phyloP scores from a whole-genome alignment of 2,113 vertebrate species.

The Heptranchias perlo region DNA sequence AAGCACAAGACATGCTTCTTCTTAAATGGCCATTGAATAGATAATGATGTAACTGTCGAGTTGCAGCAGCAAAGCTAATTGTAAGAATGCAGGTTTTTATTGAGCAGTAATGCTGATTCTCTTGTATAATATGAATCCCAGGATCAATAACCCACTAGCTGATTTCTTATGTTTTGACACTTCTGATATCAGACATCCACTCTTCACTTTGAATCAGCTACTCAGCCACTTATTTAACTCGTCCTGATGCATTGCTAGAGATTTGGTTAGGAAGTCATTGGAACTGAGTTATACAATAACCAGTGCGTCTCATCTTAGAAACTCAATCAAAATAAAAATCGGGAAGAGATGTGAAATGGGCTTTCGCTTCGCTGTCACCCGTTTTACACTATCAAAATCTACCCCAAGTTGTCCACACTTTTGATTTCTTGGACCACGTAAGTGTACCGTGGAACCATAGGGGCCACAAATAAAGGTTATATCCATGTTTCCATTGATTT shows the following conservation, averaged over 20 bases:
- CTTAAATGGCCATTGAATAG: neutral
- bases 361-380: neutral
- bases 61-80: slow-evolving; percentile 16
- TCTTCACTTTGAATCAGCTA: slow-evolving; percentile 17
- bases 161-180: slow-evolving; percentile 1
- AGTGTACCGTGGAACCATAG: neutral
- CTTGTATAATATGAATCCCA: neutral
- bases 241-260: neutral
- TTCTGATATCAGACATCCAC: neutral
- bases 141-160: neutral
- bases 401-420: neutral
- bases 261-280: neutral
- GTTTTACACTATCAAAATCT: neutral
- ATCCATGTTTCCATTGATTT: neutral
- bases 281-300: neutral
- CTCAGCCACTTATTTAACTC: neutral
- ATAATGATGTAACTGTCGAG: neutral
- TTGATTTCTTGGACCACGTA: neutral
- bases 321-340: neutral
- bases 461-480: neutral
- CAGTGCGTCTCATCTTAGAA: neutral
- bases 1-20: slow-evolving; percentile 1
- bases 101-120: neutral
- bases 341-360: neutral
- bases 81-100: neutral